Conservation (phyloP, 2,888 invertebrate genomes). For the Lasiommata megera region DNA sequence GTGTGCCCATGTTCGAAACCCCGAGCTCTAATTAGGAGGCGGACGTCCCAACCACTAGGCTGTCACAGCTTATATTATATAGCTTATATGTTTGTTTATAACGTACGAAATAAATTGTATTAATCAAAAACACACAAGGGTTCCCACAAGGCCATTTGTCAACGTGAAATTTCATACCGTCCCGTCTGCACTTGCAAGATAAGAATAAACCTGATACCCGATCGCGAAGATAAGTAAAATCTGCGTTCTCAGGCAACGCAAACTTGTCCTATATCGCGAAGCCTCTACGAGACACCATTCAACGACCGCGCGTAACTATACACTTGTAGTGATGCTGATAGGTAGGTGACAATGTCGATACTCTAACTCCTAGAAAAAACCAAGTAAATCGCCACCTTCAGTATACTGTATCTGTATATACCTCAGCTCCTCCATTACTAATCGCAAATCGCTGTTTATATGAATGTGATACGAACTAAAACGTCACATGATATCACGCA, state of each 20-base stretch:
- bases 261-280: conserved; percentile 44
- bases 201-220: conserved; percentile 33
- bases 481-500: no score
- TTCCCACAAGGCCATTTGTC: conserved; percentile 7
- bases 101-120: background rate
- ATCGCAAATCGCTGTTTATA: no score
- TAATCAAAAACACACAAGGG: conserved; percentile 4
- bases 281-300: conserved; percentile 63
- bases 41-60: no score
- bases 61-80: no score
- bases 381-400: no score
- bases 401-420: no score
- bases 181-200: conserved; percentile 10
- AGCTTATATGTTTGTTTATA: no score
- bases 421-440: no score
- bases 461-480: no score
- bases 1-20: no score
- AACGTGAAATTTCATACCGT: conserved; percentile 11
- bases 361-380: no score
- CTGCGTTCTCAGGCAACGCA: conserved; percentile 25
- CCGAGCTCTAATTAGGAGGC: no score
- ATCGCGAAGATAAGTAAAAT: conserved; percentile 30
- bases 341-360: background rate
- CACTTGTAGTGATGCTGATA: conserved; percentile 55
- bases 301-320: conserved; percentile 68